These are phyloP conservation scores for Diacarnus erythraeanus DNA, from an alignment of 37 sponge, comb jelly and placozoan genomes.

Conservation along the genomic window DNA sequence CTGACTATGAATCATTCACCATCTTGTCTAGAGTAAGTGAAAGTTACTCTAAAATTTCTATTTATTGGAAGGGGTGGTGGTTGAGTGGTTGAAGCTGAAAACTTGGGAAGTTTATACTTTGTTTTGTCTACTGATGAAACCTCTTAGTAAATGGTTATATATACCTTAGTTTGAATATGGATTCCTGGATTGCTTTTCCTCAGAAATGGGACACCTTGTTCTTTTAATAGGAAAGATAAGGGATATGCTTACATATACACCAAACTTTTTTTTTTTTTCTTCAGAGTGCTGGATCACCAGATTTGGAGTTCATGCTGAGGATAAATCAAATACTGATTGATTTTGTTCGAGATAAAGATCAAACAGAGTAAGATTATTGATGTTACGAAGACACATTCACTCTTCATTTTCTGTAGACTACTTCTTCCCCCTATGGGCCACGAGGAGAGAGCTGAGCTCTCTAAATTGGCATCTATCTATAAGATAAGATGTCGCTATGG, in stretches of 20 bases:
- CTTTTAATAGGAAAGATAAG: too few relatives aligned
- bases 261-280: neutral
- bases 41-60: too few relatives aligned
- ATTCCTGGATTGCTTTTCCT: too few relatives aligned
- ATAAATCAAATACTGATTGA: slow-evolving; percentile 76
- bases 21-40: slow-evolving; percentile 52
- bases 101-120: too few relatives aligned
- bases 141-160: too few relatives aligned
- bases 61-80: too few relatives aligned
- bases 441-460: slow-evolving; percentile 67
- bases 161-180: too few relatives aligned
- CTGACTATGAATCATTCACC: slow-evolving; percentile 68
- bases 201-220: too few relatives aligned
- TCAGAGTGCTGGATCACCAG: slow-evolving; percentile 36
- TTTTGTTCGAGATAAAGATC: slow-evolving; percentile 60
- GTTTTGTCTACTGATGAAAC: too few relatives aligned
- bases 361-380: slow-evolving; percentile 58
- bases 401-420: slow-evolving; percentile 26
- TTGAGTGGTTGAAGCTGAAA: too few relatives aligned
- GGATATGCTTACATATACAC: too few relatives aligned
- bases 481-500: slow-evolving; percentile 79
- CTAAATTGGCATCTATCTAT: slow-evolving; percentile 78
- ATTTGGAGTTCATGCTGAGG: slow-evolving; percentile 76
- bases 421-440: slow-evolving; percentile 75
- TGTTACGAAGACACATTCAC: neutral